Conservation (phyloP, 2,797 vertebrate genomes). For the Trachurus trachurus region DNA sequence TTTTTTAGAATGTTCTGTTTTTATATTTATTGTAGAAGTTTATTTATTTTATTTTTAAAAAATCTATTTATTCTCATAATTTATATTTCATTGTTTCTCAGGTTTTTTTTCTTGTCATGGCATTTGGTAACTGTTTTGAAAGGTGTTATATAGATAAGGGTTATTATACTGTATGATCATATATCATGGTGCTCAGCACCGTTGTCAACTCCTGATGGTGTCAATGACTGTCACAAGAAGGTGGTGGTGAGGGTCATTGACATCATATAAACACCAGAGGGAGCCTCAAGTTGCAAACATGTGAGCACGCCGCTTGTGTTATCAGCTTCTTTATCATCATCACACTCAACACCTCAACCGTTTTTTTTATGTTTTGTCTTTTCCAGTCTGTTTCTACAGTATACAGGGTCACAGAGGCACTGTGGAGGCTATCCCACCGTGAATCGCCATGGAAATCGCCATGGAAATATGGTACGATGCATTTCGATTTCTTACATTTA, state of each 20-base stretch:
- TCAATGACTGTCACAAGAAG: conserved; percentile 20
- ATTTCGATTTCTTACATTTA: not conserved
- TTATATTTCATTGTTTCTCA: no score
- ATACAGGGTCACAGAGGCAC: not conserved
- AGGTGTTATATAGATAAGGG: no score
- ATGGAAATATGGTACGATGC: conserved; percentile 45
- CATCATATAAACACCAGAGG: conserved; percentile 72
- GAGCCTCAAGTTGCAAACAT: conserved; percentile 68
- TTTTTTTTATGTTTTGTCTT: not conserved
- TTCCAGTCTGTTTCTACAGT: not conserved
- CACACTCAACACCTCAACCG: not conserved
- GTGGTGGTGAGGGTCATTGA: conserved; percentile 42
- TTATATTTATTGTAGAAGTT: no score
- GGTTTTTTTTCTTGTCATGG: no score
- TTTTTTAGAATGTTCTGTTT: no score
- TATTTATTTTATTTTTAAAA: no score
- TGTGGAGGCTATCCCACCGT: not conserved
- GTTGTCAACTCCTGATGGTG: conserved; percentile 30
- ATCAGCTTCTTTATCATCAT: conserved; percentile 38
- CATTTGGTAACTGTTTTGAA: no score
- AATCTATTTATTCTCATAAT: no score
- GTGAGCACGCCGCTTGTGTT: conserved; percentile 65
- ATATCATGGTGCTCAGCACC: not conserved
- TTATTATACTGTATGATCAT: not conserved
- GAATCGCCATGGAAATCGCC: no score